phyloP scores from a whole-genome alignment of 2,113 vertebrate genomes.

The Gobiocypris rarus region DNA sequence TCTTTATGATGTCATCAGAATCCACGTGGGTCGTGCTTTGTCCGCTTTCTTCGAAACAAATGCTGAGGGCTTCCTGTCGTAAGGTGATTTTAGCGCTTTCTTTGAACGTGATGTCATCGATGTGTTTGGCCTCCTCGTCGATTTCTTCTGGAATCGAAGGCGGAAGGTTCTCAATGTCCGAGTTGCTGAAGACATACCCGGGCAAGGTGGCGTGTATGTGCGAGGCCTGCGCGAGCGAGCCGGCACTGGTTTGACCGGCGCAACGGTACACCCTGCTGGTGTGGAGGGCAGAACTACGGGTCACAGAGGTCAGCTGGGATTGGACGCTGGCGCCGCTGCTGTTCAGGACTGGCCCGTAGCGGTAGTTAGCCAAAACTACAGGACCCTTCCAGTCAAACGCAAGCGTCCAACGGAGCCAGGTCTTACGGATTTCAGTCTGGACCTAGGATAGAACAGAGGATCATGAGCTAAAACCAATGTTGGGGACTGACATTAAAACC shows the following conservation, averaged over 20 bases:
- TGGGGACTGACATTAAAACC: not conserved
- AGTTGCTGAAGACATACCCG: constrained; percentile 85
- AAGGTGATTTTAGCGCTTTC: constrained; percentile 48
- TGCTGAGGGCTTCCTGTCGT: constrained; percentile 17
- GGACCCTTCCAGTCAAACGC: constrained; percentile 82
- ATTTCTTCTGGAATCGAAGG: constrained; percentile 74
- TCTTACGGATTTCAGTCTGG: constrained; percentile 87
- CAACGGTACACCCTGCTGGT: constrained; percentile 69
- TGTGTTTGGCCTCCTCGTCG: constrained; percentile 71
- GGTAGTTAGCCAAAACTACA: constrained; percentile 78
- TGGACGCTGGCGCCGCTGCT: constrained; percentile 85
- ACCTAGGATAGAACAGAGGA: constrained; percentile 71
- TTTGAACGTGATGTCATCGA: constrained; percentile 75
- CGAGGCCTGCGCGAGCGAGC: not conserved
- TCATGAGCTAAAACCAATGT: not conserved
- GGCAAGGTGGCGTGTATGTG: constrained; percentile 78
- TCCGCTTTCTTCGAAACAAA: constrained; percentile 15
- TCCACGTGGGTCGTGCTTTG: not conserved
- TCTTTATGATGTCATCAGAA: not conserved
- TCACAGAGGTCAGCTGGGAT: constrained; percentile 75
- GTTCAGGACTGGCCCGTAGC: constrained; percentile 82
- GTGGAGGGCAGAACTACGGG: constrained; percentile 71
- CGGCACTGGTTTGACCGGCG: not conserved
- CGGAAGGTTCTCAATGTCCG: constrained; percentile 78
- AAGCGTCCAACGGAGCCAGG: constrained; percentile 85